Conservation (phyloP, 2,113 vertebrate species). For the Australoheros scitulus region DNA sequence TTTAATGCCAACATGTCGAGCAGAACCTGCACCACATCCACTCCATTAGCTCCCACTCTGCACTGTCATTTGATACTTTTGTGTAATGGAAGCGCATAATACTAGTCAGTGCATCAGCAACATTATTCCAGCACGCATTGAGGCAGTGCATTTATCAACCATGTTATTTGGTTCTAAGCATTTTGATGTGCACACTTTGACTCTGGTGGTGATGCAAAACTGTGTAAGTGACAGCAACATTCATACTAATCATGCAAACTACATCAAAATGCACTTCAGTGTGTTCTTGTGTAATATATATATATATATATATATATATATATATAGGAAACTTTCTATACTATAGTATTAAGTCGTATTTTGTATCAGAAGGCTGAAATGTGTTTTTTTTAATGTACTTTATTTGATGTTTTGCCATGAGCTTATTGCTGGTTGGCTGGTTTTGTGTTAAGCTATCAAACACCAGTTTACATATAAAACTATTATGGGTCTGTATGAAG, state of each 20-base stretch:
- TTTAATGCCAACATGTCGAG: background rate
- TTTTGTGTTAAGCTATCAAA: conserved; percentile 62
- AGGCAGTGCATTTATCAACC: background rate
- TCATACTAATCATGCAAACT: conserved; percentile 37
- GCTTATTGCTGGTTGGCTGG: conserved; percentile 76
- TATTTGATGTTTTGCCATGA: conserved; percentile 54
- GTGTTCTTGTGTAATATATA: conserved; percentile 24
- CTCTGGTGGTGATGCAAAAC: conserved; percentile 27
- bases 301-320: background rate
- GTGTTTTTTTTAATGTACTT: conserved; percentile 23
- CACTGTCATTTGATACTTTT: background rate
- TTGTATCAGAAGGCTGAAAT: conserved; percentile 60
- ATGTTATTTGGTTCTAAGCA: conserved; percentile 14
- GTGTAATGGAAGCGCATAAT: background rate
- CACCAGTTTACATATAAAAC: conserved; percentile 41
- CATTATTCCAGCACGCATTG: background rate
- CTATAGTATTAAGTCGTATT: conserved; percentile 64
- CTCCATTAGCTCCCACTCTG: background rate
- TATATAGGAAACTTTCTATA: conserved; percentile 33
- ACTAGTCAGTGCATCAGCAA: background rate
- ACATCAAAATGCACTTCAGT: conserved; percentile 55
- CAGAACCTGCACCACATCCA: background rate
- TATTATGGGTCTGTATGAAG: conserved; percentile 43
- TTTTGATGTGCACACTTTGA: conserved; percentile 41
- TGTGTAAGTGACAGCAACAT: conserved; percentile 8